phyloP scores from a whole-genome alignment of 2,888 invertebrate genomes.

The Drosophila prolongata region DNA sequence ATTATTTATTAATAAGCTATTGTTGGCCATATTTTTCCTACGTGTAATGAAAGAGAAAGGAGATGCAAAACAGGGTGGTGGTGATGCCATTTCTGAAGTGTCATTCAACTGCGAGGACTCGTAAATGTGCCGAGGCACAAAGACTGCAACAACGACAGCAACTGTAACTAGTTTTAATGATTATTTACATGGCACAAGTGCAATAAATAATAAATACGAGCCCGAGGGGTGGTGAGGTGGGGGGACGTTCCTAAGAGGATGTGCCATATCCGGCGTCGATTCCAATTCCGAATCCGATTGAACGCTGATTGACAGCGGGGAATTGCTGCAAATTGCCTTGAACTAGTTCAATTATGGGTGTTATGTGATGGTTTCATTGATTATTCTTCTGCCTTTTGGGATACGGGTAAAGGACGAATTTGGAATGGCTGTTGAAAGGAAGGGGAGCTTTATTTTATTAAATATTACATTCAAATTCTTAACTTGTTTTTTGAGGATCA shows the following conservation, averaged over 20 bases:
- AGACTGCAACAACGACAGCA: slow-evolving; percentile 18
- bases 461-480: too few relatives aligned
- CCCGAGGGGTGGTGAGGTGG: neutral
- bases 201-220: slow-evolving; percentile 71
- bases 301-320: slow-evolving; percentile 40
- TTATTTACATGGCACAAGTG: slow-evolving; percentile 74
- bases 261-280: slow-evolving; percentile 16
- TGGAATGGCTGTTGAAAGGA: neutral
- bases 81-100: slow-evolving; percentile 52
- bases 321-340: slow-evolving; percentile 31
- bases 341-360: slow-evolving; percentile 24
- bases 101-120: slow-evolving; percentile 74
- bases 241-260: slow-evolving; percentile 6
- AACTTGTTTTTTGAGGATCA: too few relatives aligned
- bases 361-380: slow-evolving; percentile 12
- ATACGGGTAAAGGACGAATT: neutral
- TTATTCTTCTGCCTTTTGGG: slow-evolving; percentile 1
- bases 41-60: slow-evolving; percentile 6
- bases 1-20: neutral
- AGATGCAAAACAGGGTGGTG: neutral
- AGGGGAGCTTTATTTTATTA: neutral
- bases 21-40: neutral
- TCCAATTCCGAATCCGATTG: slow-evolving; percentile 34
- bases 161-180: slow-evolving; percentile 72
- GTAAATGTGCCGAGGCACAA: slow-evolving; percentile 40